Evolutionary conservation across 2,113 vertebrate species (phyloP).

Genomic region (Rhegmatorhina hoffmannsi): DNA sequence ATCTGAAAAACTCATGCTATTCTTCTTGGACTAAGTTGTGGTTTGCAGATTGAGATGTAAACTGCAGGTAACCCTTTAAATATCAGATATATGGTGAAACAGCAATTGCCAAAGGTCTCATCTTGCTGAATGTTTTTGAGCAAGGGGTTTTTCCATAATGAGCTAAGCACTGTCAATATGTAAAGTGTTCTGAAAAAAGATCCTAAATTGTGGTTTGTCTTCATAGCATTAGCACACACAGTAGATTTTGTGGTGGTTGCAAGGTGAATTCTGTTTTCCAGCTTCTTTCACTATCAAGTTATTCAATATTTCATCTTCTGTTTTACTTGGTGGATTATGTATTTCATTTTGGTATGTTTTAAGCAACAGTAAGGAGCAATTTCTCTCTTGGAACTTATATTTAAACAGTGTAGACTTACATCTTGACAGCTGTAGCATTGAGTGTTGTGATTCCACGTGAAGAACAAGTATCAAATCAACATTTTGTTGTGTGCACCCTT

Average conservation of each 20-base stretch:
- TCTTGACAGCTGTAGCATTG: not conserved
- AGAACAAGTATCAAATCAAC: not conserved
- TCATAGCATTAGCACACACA: slow-evolving; percentile 22
- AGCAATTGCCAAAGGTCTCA: not conserved
- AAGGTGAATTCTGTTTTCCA: not conserved
- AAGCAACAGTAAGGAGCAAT: not conserved
- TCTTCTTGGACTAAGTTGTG: not conserved
- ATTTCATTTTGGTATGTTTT: not conserved
- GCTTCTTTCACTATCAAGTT: not conserved
- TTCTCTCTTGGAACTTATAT: not conserved
- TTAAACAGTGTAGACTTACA: not conserved
- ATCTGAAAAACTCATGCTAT: not conserved
- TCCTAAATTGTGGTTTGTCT: slow-evolving; percentile 13
- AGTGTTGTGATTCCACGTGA: not conserved
- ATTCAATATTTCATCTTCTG: not conserved
- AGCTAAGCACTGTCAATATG: not conserved
- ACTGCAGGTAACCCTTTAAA: not conserved
- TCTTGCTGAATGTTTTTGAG: not conserved
- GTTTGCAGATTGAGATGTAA: not conserved
- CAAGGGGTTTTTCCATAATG: not conserved
- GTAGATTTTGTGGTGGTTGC: not conserved
- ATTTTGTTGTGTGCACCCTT: not conserved
- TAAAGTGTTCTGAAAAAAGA: not conserved
- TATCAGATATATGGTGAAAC: not conserved
- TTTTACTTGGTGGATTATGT: not conserved